phyloP scores from a whole-genome alignment of 2,797 vertebrate genomes.

The Rhinogobio ventralis region DNA sequence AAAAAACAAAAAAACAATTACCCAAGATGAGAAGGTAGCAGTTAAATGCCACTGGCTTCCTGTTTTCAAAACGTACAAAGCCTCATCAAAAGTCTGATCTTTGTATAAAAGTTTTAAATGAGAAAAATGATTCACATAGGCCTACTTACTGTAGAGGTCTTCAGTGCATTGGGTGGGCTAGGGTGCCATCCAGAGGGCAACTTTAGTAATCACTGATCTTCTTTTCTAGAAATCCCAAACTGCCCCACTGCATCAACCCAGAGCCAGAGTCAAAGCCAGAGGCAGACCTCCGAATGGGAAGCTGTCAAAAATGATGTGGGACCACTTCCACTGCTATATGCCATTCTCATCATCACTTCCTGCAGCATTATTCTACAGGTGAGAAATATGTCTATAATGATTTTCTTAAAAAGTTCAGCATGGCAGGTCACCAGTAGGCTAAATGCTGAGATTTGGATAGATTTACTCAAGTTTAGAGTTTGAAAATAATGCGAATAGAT shows the following conservation, averaged over 20 bases:
- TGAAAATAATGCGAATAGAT: neutral
- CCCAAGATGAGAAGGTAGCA: neutral
- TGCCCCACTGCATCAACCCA: constrained; percentile 32
- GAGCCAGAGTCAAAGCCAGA: constrained; percentile 40
- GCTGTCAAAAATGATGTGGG: neutral
- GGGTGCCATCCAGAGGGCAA: neutral
- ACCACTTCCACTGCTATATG: constrained; percentile 52
- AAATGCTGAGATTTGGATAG: neutral
- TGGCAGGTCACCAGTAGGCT: neutral
- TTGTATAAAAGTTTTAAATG: neutral
- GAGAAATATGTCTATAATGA: neutral
- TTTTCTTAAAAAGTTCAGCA: neutral
- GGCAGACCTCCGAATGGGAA: constrained; percentile 26
- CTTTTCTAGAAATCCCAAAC: constrained; percentile 48
- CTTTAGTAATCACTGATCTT: constrained; percentile 21
- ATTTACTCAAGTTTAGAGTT: neutral
- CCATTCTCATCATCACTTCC: constrained; percentile 56
- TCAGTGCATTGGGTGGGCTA: neutral
- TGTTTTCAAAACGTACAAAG: neutral
- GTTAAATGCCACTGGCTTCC: constrained; percentile 5
- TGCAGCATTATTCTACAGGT: constrained; percentile 57
- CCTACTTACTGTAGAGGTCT: neutral
- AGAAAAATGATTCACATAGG: neutral
- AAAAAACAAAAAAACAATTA: neutral
- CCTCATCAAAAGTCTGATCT: neutral